These are phyloP conservation scores for Pagetopsis macropterus DNA, from an alignment of 2,797 vertebrate species.

Conservation along the genomic window DNA sequence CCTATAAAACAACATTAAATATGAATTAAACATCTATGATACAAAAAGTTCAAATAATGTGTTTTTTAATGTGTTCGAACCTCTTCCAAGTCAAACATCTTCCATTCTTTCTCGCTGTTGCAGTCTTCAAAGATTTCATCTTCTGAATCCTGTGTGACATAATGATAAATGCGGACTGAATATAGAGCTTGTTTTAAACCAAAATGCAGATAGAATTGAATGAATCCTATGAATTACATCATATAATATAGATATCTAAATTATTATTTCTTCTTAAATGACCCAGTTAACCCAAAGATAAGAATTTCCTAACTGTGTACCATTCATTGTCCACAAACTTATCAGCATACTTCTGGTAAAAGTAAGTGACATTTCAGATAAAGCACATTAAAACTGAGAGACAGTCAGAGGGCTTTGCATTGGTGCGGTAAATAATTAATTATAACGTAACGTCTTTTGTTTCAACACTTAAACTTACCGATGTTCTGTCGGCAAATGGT, in stretches of 20 bases:
- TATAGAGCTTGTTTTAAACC: not conserved
- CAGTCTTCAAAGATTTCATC: slow-evolving; percentile 57
- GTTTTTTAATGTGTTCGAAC: slow-evolving; percentile 27
- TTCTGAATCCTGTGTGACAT: slow-evolving; percentile 72
- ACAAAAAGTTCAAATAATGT: not conserved
- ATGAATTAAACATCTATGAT: slow-evolving; percentile 1
- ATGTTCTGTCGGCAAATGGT: slow-evolving; percentile 14
- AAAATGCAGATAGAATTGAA: not conserved
- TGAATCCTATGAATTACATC: not conserved
- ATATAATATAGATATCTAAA: not conserved
- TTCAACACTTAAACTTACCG: slow-evolving; percentile 60
- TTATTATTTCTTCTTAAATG: not conserved
- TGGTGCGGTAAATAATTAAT: not conserved
- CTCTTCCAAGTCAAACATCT: not conserved
- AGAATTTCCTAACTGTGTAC: not conserved
- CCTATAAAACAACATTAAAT: slow-evolving; percentile 37
- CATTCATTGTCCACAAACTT: too few species aligned
- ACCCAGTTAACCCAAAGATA: not conserved
- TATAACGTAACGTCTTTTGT: not conserved
- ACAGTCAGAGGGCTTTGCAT: not conserved
- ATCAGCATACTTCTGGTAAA: not conserved
- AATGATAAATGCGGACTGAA: not conserved
- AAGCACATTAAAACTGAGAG: slow-evolving; percentile 1
- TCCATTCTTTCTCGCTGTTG: slow-evolving; percentile 54
- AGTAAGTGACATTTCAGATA: not conserved